Base-by-base conservation (phyloP, 1,140 invertebrate genomes). In the Asbolus verrucosus region DNA sequence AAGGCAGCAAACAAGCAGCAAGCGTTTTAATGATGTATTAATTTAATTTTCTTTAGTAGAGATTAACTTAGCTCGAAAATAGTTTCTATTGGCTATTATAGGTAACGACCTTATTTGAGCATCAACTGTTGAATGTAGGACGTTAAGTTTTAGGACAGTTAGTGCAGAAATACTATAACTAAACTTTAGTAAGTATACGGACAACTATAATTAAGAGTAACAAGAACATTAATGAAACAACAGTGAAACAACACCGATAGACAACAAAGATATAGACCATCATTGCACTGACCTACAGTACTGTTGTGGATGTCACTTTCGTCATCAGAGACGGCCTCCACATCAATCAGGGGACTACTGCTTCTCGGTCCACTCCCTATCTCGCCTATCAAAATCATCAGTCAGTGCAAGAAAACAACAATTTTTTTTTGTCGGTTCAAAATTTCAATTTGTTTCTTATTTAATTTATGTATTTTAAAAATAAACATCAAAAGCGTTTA, bases 281-380 rank as follows among this genome's bases (percentile, higher is more conserved):
- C 68, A 41, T 71, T 75, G 76, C 81, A 89, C 87, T 88, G 87
- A 88, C 87, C 87, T 89, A 85, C 85, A 69, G 75, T 75, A 74
- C 83, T 83, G 79, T 84, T 83, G 74, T 80, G 81, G 76, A 85
- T 84, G 75, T 83, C 82, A 69, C 84, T 82, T 70, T 89, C 87
- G 70, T 87, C 87, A 81, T 90, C 89, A 70, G 90, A 91, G 73
- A 91, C 85, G 71, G 87, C 85, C 81, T 91, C 90, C 79, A 92
- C 91, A 83, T 92, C 91, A 79, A 91, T 88, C 80, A 90, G 84
- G 73, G 91, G 90, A 83, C 89, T 89, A 78, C 83, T 80, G 78
- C 85, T 84, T 77, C 86, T 81, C 79, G 84, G 84, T 78, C 85
- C 84, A 76, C 82, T 85, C 78, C 87, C 86, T 78, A 89, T 87